phyloP scores from a whole-genome alignment of 2,797 vertebrate species.

The Cichlasoma orientale region DNA sequence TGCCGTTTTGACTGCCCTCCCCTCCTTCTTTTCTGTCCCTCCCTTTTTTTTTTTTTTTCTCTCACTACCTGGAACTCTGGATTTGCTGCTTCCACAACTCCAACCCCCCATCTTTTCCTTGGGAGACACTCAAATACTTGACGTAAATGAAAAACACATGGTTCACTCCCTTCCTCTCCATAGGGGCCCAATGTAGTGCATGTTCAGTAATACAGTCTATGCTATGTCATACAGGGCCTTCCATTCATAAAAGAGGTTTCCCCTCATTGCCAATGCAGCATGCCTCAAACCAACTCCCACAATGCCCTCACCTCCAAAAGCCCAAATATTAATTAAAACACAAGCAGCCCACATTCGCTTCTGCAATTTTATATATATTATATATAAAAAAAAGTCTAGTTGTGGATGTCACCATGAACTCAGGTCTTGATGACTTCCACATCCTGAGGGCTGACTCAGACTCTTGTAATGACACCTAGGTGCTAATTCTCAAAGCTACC shows the following conservation, averaged over 20 bases:
- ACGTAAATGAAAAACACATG: conserved; percentile 87
- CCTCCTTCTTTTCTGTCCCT: conserved; percentile 57
- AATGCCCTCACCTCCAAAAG: conserved; percentile 39
- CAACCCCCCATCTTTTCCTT: conserved; percentile 75
- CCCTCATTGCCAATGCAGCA: conserved; percentile 45
- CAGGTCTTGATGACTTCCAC: conserved; percentile 45
- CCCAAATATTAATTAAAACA: background rate
- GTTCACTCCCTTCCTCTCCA: conserved; percentile 53
- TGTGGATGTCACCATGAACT: conserved; percentile 42
- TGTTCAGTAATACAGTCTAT: conserved; percentile 67
- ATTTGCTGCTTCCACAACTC: conserved; percentile 72
- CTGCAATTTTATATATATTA: no score
- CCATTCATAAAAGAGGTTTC: conserved; percentile 80
- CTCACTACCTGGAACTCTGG: conserved; percentile 80
- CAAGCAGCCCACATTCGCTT: background rate
- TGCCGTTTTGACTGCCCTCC: conserved; percentile 71
- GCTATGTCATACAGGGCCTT: conserved; percentile 75
- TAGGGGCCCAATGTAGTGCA: conserved; percentile 67
- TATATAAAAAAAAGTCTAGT: no score
- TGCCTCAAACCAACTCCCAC: conserved; percentile 40
- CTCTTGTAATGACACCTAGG: conserved; percentile 76
- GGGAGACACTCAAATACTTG: conserved; percentile 80
- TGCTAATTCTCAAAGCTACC: conserved; percentile 70
- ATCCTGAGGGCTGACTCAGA: conserved; percentile 48
- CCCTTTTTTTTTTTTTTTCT: conserved; percentile 60